Evolutionary conservation across 2,113 vertebrate genomes (phyloP).

Genomic region (Laticauda laticaudata): DNA sequence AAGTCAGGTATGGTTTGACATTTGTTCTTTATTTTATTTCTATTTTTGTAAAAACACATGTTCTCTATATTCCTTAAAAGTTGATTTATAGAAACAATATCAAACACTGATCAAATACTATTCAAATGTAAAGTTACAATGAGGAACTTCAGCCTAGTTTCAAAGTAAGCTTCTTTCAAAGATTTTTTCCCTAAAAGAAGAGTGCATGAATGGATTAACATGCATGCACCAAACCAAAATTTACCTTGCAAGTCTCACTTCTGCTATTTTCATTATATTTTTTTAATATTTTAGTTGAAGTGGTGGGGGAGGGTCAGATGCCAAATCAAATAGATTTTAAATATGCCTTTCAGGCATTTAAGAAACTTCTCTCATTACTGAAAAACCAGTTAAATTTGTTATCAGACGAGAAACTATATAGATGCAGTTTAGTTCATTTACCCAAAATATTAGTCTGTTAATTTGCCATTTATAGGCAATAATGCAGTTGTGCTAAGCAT

Average conservation of each 20-base stretch:
- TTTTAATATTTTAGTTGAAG: conserved; percentile 29
- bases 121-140: conserved; percentile 1
- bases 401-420: conserved; percentile 46
- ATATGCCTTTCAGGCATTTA: conserved; percentile 59
- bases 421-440: conserved; percentile 61
- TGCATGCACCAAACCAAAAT: conserved; percentile 36
- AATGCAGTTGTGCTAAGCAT: conserved; percentile 61
- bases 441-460: conserved; percentile 46
- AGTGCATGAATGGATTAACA: conserved; percentile 40
- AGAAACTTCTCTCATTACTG: conserved; percentile 59
- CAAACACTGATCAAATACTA: conserved; percentile 16
- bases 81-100: conserved; percentile 18
- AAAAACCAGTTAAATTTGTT: conserved; percentile 57
- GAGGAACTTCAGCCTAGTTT: conserved; percentile 24
- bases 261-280: conserved; percentile 49
- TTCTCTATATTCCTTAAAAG: conserved; percentile 8
- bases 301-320: conserved; percentile 40
- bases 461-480: conserved; percentile 54
- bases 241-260: conserved; percentile 42
- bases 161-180: conserved; percentile 38
- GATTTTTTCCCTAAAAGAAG: conserved; percentile 33
- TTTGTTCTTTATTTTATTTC: neutral
- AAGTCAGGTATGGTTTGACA: neutral
- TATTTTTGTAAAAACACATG: neutral
- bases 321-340: conserved; percentile 61